Evolutionary conservation across 2,797 vertebrate species (phyloP), one percentile per base, ranked within the genome.

Genomic region (Lutjanus argentimaculatus): DNA sequence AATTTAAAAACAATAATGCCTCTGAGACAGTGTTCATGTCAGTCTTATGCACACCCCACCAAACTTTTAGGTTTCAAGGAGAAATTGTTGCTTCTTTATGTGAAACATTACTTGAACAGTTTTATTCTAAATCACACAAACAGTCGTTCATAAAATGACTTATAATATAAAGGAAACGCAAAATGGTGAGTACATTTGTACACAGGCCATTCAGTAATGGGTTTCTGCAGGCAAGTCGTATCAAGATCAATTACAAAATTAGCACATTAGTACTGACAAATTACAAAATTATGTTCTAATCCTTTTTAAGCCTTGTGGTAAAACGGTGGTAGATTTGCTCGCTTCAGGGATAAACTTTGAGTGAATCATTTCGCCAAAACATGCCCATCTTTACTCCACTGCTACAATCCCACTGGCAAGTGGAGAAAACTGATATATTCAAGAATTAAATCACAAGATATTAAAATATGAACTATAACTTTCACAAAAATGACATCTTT

Each of bases 181-280:
- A 49, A 57, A 51, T 15, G 69, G 79, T 67, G 71, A 80, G 80
- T 62, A 42, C 76, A 21, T 84, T 71, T 83, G 65, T 72, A 77
- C 64, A 79, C 17, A 80, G 72, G 85, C 79, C 58, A 65, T 70
- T 79, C 55, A 55, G 59, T 90, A 86, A 86, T 91, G 76, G 77
- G 72, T 89, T 88, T 89, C 90, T 90, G 67, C 74, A 74, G 87
- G 89, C 84, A 59, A 81, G 80, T 63, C 17, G 57, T 77, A 93
- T 88, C 84, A 87, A 89, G 89, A 92, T 91, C 82, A 90, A 85
- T 91, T 82, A 89, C 73, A 87, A 88, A 87, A 90, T 85, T 67
- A 79, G 86, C 69, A 90, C 75, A 85, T 88, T 91, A 77, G 65
- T 72, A 52, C 67, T 85, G 67, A 88, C 67, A 91, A 90, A 89